Conservation (phyloP, 1,140 invertebrate genomes). For the Leptopilina clavipes region DNA sequence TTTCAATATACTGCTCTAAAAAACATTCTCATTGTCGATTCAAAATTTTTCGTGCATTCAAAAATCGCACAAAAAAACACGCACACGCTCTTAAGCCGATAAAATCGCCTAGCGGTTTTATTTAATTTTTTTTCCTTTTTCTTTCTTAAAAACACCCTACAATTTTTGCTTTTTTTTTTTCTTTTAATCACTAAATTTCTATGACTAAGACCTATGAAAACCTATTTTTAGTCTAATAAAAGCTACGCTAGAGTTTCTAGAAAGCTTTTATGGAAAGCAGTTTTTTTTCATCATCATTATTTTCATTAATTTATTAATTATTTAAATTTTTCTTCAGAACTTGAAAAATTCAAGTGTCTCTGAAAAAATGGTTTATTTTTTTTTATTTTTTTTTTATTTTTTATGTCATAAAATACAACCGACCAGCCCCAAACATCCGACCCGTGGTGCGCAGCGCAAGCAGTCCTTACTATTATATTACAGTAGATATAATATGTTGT, state of each 20-base stretch:
- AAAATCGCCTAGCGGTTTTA: conserved; percentile 25
- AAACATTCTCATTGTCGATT: too few relatives aligned
- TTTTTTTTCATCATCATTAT: too few relatives aligned
- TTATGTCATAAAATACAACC: conserved; percentile 51
- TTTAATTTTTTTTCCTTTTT: not conserved
- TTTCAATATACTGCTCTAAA: not conserved
- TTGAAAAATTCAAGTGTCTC: conserved; percentile 2
- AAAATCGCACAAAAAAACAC: not conserved
- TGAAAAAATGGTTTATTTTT: not conserved
- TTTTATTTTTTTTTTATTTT: conserved; percentile 9
- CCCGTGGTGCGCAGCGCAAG: conserved; percentile 70
- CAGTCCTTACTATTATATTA: conserved; percentile 68
- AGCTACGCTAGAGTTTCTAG: conserved; percentile 36
- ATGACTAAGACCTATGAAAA: conserved; percentile 35
- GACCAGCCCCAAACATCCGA: conserved; percentile 69
- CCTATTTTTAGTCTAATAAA: conserved; percentile 36
- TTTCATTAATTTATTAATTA: not conserved
- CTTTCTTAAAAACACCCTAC: conserved; percentile 31
- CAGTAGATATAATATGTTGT: conserved; percentile 65
- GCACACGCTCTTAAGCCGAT: conserved; percentile 27
- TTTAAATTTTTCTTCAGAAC: not conserved
- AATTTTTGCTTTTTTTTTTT: conserved; percentile 18
- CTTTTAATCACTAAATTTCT: conserved; percentile 2
- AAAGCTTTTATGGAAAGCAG: conserved; percentile 13
- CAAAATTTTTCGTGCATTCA: too few relatives aligned